Conservation (phyloP, 92 coral and sea anemone species). For the Actinostola sp. region DNA sequence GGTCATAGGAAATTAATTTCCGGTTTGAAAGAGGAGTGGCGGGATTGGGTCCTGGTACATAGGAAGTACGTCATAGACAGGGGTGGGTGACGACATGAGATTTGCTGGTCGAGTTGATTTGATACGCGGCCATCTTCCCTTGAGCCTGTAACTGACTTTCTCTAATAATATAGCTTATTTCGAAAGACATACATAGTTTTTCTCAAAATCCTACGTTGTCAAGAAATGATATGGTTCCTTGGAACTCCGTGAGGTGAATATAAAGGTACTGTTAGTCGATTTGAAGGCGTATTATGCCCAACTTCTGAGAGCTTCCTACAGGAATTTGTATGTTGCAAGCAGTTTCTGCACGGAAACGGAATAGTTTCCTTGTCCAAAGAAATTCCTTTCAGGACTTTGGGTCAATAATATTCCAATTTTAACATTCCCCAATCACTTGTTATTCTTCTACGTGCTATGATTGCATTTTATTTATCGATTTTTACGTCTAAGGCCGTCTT, state of each 20-base stretch:
- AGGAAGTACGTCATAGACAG: slow-evolving; percentile 93
- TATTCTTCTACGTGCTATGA: neutral
- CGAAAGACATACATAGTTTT: neutral
- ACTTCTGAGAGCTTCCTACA: slow-evolving; percentile 28
- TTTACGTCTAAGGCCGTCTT: neutral
- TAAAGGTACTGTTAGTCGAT: slow-evolving; percentile 19
- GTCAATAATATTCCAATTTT: neutral
- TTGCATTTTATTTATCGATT: neutral
- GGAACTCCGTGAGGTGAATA: slow-evolving; percentile 30
- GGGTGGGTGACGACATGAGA: slow-evolving; percentile 94
- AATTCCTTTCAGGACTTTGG: neutral
- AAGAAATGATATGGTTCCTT: slow-evolving; percentile 18
- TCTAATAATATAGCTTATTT: slow-evolving; percentile 19
- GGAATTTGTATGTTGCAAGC: slow-evolving; percentile 37
- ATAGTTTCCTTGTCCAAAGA: slow-evolving; percentile 23
- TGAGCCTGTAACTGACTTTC: slow-evolving; percentile 31
- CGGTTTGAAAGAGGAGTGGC: neutral
- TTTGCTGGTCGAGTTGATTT: slow-evolving; percentile 36
- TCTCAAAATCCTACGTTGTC: slow-evolving; percentile 11
- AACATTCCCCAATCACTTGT: neutral
- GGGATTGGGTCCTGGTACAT: slow-evolving; percentile 55
- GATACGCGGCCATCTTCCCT: slow-evolving; percentile 53
- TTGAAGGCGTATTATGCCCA: slow-evolving; percentile 16
- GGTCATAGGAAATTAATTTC: neutral
- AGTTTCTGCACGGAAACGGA: slow-evolving; percentile 35